phyloP scores from a whole-genome alignment of 2,888 invertebrate species.

The Balanococcus diminutus region DNA sequence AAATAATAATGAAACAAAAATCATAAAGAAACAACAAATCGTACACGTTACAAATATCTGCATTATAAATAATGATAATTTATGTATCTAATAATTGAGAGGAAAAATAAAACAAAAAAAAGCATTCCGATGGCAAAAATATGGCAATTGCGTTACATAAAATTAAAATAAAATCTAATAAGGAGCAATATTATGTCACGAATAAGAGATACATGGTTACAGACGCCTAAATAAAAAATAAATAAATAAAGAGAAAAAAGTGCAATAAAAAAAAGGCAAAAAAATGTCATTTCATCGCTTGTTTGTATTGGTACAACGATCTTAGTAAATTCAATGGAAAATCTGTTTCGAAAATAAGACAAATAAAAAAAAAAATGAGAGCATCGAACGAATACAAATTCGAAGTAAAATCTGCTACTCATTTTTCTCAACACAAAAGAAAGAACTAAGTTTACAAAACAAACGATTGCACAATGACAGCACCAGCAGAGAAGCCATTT shows the following conservation, averaged over 20 bases:
- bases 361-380: neutral
- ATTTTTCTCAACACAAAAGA: no score
- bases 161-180: neutral
- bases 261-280: neutral
- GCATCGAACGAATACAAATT: neutral
- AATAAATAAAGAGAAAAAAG: neutral
- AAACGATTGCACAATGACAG: no score
- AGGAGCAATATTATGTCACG: neutral
- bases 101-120: constrained; percentile 11
- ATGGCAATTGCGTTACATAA: neutral
- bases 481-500: neutral
- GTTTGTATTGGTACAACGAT: no score
- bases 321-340: no score
- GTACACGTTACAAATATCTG: neutral
- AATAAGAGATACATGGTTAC: neutral
- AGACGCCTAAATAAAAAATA: neutral
- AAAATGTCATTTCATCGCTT: neutral
- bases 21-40: neutral
- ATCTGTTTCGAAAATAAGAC: no score
- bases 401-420: no score
- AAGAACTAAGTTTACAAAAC: no score
- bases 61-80: neutral
- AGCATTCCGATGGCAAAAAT: neutral
- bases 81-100: neutral
- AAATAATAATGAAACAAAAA: neutral